phyloP scores from a whole-genome alignment of 1,140 invertebrate species.

The Plutomurus gul region DNA sequence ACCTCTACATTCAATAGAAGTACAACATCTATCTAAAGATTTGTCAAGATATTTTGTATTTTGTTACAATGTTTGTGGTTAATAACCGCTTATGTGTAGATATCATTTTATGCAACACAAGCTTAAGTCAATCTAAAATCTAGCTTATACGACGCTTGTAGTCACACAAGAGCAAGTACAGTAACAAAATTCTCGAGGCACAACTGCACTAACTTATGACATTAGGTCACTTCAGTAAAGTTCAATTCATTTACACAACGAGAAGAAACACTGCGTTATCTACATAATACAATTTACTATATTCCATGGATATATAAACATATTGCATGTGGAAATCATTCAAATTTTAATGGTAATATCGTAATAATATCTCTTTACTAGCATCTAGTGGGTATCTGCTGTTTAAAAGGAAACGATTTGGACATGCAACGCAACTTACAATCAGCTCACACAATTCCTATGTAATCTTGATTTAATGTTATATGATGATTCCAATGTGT shows the following conservation, averaged over 20 bases:
- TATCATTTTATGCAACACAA: background rate
- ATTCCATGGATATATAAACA: background rate
- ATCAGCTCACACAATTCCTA: background rate
- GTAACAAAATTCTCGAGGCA: background rate
- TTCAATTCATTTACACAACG: background rate
- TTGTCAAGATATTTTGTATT: no score
- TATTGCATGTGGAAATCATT: background rate
- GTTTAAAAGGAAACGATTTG: background rate
- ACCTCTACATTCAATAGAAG: no score
- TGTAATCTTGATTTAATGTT: background rate
- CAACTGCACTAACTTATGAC: background rate
- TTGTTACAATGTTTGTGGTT: no score
- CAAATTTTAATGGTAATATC: background rate
- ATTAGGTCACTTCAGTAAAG: background rate
- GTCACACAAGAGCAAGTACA: conserved; percentile 2
- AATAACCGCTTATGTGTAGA: background rate
- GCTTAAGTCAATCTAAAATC: background rate
- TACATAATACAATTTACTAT: background rate
- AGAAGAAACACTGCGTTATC: background rate
- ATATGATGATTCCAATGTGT: background rate
- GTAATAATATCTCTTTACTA: conserved; percentile 5
- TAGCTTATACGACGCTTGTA: background rate
- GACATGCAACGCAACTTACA: background rate
- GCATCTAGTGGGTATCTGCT: no score
- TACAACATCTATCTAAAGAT: no score